These are phyloP conservation scores for Stichopus horrens DNA, from an alignment of 53 echinoderm and acorn worm genomes.

Conservation along the genomic window DNA sequence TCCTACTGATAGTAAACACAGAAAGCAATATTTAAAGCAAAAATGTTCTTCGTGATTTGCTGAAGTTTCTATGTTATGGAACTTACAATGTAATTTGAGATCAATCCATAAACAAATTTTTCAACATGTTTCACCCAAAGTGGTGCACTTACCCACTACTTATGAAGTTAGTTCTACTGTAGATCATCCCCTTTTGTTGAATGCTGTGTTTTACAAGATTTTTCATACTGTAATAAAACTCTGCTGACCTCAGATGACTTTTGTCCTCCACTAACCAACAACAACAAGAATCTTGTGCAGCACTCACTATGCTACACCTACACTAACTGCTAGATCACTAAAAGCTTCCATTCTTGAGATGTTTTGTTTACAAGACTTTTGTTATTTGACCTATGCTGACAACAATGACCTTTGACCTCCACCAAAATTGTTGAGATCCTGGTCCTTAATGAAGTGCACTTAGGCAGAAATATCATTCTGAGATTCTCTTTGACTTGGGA, in stretches of 20 bases:
- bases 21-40: too few relatives aligned
- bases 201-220: neutral
- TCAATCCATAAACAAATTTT: neutral
- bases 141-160: neutral
- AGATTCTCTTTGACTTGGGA: neutral
- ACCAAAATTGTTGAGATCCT: too few relatives aligned
- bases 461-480: neutral
- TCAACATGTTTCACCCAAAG: neutral
- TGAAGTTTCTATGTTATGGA: neutral
- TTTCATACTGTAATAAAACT: neutral
- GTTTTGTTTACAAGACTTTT: too few relatives aligned
- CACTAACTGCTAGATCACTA: neutral
- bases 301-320: neutral
- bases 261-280: neutral
- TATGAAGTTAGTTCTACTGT: neutral
- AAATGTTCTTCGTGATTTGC: too few relatives aligned
- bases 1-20: too few relatives aligned
- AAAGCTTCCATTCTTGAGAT: neutral
- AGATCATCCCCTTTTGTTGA: neutral
- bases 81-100: neutral
- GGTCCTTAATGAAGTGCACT: neutral
- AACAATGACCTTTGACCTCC: too few relatives aligned
- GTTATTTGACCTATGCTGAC: too few relatives aligned
- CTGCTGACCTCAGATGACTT: slow-evolving; percentile 3
- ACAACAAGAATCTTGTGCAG: neutral